Evolutionary conservation across 2,888 invertebrate genomes (phyloP).

Genomic region (Cremastinae sp.): DNA sequence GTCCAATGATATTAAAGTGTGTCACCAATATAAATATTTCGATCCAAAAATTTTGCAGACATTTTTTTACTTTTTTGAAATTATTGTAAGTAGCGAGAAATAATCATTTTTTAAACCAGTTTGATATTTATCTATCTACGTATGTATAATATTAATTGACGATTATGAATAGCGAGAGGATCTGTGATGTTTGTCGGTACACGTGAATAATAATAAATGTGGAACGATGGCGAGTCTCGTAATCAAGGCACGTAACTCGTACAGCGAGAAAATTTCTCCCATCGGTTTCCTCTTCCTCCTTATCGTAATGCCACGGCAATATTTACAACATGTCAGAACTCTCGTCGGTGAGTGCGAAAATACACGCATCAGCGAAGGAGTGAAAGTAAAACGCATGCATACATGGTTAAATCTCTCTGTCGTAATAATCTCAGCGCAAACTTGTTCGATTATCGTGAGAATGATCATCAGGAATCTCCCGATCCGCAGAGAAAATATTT

Average conservation of each 20-base stretch:
- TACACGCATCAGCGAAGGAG: slow-evolving; percentile 9
- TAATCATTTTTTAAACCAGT: too few relatives aligned
- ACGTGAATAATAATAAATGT: slow-evolving; percentile 41
- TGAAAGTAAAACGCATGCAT: slow-evolving; percentile 33
- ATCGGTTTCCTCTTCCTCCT: slow-evolving; percentile 53
- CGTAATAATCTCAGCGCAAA: slow-evolving; percentile 11
- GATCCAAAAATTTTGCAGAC: too few relatives aligned
- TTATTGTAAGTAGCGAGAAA: too few relatives aligned
- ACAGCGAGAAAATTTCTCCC: slow-evolving; percentile 37
- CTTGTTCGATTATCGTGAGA: slow-evolving; percentile 14
- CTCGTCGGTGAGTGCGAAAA: neutral
- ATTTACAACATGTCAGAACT: slow-evolving; percentile 4
- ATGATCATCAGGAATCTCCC: neutral
- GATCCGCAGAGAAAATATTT: too few relatives aligned
- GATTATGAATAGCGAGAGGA: slow-evolving; percentile 17
- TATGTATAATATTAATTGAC: neutral
- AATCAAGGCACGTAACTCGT: slow-evolving; percentile 53
- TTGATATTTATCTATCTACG: neutral
- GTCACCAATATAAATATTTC: too few relatives aligned
- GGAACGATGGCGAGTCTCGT: slow-evolving; percentile 43
- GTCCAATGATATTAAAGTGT: too few relatives aligned
- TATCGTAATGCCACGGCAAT: slow-evolving; percentile 23
- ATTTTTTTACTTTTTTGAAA: too few relatives aligned
- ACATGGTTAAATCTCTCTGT: slow-evolving; percentile 27
- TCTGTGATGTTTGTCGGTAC: slow-evolving; percentile 40